phyloP scores from a whole-genome alignment of 2,888 invertebrate genomes.

The Allolobophora icterica region DNA sequence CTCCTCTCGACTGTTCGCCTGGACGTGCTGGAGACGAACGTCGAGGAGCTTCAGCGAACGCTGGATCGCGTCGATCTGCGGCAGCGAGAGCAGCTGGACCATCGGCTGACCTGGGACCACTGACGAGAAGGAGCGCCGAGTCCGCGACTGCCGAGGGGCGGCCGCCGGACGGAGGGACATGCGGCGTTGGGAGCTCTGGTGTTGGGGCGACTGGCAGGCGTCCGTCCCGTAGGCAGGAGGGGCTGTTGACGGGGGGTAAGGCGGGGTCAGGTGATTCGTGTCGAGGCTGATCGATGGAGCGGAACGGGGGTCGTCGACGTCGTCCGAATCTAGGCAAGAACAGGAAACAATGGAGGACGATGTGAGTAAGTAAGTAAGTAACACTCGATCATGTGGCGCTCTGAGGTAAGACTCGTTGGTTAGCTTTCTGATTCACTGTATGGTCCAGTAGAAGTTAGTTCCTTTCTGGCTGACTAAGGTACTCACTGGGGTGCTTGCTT shows the following conservation, averaged over 20 bases:
- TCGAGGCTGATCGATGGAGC: conserved; percentile 18
- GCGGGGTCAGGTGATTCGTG: background rate
- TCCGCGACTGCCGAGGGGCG: conserved; percentile 21
- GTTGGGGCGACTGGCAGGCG: conserved; percentile 13
- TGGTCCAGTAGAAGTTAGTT: no score
- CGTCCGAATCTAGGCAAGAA: background rate
- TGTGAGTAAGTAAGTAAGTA: background rate
- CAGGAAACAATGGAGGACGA: background rate
- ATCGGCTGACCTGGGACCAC: conserved; percentile 56
- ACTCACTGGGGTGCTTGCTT: no score
- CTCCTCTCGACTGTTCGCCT: conserved; percentile 62
- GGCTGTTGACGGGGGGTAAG: conserved; percentile 18
- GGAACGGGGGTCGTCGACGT: background rate
- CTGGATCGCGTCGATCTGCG: conserved; percentile 64
- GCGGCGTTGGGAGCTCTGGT: background rate
- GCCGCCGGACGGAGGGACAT: conserved; percentile 33
- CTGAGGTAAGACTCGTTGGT: no score
- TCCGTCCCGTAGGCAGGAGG: background rate
- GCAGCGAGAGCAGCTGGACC: conserved; percentile 63
- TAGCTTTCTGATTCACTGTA: no score
- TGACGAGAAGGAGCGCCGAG: background rate
- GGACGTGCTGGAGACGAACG: conserved; percentile 63
- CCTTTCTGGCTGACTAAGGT: no score
- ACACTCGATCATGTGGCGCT: no score
- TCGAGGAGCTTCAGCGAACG: conserved; percentile 64